A percentile compares a stretch with the other conserved stretches of the same genome.
These are phyloP conservation scores for Xanthia togata DNA, from an alignment of 2,888 invertebrate genomes.

Conservation along the genomic window DNA sequence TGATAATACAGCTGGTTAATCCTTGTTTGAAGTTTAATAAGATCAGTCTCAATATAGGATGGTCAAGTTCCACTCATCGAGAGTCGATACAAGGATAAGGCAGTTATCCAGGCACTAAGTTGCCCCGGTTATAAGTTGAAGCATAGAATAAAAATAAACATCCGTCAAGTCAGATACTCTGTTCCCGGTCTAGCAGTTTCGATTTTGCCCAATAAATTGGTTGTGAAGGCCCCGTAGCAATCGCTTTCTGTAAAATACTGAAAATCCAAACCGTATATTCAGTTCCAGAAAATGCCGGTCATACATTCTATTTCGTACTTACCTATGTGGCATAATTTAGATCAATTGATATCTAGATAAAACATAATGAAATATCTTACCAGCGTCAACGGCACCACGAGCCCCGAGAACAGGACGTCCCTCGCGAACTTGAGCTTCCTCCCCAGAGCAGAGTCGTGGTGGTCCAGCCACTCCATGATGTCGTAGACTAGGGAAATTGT, in stretches of 20 bases:
- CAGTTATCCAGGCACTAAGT: too few relatives aligned
- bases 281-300: not conserved
- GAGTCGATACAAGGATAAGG: not conserved
- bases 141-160: too few relatives aligned
- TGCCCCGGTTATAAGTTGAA: too few relatives aligned
- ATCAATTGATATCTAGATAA: not conserved
- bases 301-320: not conserved
- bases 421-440: constrained; percentile 76
- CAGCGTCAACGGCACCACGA: constrained; percentile 82
- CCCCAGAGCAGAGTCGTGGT: constrained; percentile 72
- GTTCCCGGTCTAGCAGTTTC: not conserved
- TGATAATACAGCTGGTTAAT: not conserved
- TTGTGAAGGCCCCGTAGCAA: not conserved
- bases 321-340: not conserved
- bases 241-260: not conserved
- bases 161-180: not conserved
- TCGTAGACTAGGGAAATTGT: constrained; percentile 80
- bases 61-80: not conserved
- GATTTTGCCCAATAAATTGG: not conserved
- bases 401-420: constrained; percentile 79
- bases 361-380: constrained; percentile 69
- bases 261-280: not conserved
- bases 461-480: constrained; percentile 81
- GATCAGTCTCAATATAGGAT: not conserved
- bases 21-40: not conserved